Conservation (phyloP, 2,113 vertebrate species). For the Lonchura striata region DNA sequence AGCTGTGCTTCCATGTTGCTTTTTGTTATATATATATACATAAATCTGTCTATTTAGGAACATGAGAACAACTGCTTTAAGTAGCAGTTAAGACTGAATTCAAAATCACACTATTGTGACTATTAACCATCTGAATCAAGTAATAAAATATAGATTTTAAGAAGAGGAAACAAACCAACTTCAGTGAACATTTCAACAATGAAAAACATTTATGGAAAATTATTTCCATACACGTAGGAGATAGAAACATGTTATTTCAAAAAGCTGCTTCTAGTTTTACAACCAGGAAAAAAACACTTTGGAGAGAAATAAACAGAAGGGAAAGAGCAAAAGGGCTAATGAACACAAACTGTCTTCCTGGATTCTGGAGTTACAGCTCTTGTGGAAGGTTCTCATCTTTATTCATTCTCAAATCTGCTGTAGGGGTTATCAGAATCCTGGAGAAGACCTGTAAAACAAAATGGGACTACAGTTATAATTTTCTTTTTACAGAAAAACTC, state of each 20-base stretch:
- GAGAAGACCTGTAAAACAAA: slow-evolving; percentile 79
- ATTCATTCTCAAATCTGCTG: slow-evolving; percentile 89
- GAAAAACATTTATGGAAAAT: background rate
- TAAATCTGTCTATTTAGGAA: background rate
- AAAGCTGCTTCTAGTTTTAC: background rate
- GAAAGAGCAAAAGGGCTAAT: background rate
- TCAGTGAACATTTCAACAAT: background rate
- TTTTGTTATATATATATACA: background rate
- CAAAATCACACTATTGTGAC: background rate
- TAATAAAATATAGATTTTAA: background rate
- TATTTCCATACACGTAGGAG: background rate
- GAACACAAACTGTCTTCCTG: background rate
- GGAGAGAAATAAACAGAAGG: background rate
- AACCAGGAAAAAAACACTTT: background rate
- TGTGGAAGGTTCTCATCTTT: background rate
- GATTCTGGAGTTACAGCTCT: background rate
- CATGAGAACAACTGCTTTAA: background rate
- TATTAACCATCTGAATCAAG: background rate
- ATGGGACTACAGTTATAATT: background rate
- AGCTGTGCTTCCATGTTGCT: background rate
- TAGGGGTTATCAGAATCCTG: slow-evolving; percentile 85
- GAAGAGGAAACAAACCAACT: background rate
- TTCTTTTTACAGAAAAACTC: background rate
- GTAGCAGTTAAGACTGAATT: background rate
- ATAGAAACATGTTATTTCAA: background rate